These are phyloP conservation scores for Stomorhina lunata DNA, from an alignment of 2,888 invertebrate species.

Conservation along the genomic window DNA sequence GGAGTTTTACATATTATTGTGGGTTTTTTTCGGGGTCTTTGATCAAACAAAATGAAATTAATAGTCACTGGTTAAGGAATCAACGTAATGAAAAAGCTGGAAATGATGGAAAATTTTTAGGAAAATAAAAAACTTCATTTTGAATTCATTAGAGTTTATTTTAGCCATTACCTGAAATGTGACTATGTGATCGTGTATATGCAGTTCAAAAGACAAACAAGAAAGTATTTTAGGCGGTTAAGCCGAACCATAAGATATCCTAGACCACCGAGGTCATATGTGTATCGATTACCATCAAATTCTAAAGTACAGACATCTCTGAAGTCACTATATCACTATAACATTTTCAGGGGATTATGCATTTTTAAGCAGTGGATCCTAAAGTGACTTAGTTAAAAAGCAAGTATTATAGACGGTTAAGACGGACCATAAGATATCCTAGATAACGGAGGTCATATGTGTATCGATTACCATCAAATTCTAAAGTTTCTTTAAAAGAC, in stretches of 20 bases:
- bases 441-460: too few species aligned
- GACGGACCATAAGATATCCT: too few species aligned
- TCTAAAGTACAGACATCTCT: too few species aligned
- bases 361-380: too few species aligned
- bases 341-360: too few species aligned
- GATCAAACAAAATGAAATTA: conserved; percentile 58
- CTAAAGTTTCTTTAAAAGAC: too few species aligned
- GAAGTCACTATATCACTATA: too few species aligned
- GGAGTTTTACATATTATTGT: conserved; percentile 27
- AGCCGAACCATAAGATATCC: too few species aligned
- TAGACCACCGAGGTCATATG: too few species aligned
- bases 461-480: too few species aligned
- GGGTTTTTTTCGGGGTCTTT: conserved; percentile 4
- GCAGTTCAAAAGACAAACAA: background rate
- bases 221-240: too few species aligned
- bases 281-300: too few species aligned
- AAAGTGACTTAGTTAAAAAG: background rate
- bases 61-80: conserved; percentile 62
- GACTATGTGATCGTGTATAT: background rate
- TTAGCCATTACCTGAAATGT: conserved; percentile 33
- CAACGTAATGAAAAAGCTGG: conserved; percentile 13
- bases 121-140: background rate
- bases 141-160: conserved; percentile 37
- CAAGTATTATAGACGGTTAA: background rate
- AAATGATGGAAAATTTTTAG: background rate